Conservation (phyloP, 2,113 vertebrate species). For the Catagonus wagneri region DNA sequence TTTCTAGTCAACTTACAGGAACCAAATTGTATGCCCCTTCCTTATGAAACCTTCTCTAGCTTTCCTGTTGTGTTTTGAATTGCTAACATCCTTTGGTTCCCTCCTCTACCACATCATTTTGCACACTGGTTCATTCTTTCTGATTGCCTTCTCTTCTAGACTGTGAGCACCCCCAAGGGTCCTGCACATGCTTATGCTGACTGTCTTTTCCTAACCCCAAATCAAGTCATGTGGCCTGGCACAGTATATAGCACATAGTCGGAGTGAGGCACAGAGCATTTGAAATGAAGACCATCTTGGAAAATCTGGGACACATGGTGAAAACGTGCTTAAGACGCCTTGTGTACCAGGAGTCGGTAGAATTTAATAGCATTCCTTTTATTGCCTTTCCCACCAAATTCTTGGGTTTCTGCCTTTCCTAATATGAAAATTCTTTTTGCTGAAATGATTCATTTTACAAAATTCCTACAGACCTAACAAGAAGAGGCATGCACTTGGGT, state of each 20-base stretch:
- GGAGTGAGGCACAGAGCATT: not conserved
- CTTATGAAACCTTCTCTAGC: not conserved
- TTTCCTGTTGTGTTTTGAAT: not conserved
- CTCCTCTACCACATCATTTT: not conserved
- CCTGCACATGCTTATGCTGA: not conserved
- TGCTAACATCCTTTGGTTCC: not conserved
- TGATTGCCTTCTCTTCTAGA: not conserved
- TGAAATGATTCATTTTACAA: slow-evolving; percentile 72
- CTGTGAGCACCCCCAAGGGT: not conserved
- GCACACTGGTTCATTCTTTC: not conserved
- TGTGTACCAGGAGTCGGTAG: not conserved
- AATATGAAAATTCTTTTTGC: slow-evolving; percentile 55
- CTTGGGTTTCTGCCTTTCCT: slow-evolving; percentile 44
- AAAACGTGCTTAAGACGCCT: slow-evolving; percentile 17
- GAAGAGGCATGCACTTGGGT: slow-evolving; percentile 28
- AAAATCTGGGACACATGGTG: not conserved
- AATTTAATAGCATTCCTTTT: slow-evolving; percentile 48
- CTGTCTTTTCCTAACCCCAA: not conserved
- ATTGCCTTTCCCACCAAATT: not conserved
- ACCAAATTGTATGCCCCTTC: not conserved
- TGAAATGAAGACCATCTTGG: slow-evolving; percentile 26
- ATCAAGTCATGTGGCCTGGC: not conserved
- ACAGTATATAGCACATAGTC: not conserved
- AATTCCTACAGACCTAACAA: slow-evolving; percentile 59
- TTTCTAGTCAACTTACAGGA: not conserved